phyloP scores from a whole-genome alignment of 2,888 invertebrate genomes.

The Perizoma affinitatum region DNA sequence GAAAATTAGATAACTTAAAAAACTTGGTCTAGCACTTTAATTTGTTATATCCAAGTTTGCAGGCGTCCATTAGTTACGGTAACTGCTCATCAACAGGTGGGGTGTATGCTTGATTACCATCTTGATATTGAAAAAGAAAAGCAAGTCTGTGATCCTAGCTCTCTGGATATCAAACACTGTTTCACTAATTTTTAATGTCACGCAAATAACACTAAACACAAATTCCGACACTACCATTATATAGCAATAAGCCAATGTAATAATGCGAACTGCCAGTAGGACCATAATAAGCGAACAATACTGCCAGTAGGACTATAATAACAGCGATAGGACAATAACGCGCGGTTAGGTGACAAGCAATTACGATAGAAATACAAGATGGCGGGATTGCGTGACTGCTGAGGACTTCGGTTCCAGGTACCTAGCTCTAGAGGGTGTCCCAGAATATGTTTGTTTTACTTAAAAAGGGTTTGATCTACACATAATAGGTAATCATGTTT shows the following conservation, averaged over 20 bases:
- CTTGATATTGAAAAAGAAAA: no score
- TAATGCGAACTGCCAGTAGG: background rate
- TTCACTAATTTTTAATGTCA: background rate
- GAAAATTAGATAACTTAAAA: no score
- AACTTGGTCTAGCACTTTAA: no score
- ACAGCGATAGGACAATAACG: constrained; percentile 5
- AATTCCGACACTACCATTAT: constrained; percentile 5
- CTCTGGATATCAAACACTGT: no score
- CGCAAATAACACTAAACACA: background rate
- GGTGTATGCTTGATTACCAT: no score
- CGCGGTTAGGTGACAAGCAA: constrained; percentile 13
- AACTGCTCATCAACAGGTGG: no score
- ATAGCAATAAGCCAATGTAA: constrained; percentile 1
- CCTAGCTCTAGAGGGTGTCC: background rate
- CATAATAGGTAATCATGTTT: no score
- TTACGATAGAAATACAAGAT: constrained; percentile 47
- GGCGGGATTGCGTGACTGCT: constrained; percentile 57
- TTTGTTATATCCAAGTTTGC: no score
- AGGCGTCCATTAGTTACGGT: no score
- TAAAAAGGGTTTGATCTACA: no score
- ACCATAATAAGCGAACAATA: background rate
- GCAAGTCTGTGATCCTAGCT: no score
- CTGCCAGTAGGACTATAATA: constrained; percentile 5
- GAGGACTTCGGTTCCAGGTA: background rate
- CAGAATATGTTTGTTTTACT: no score